Base-by-base conservation (phyloP, 2,888 invertebrate species). In the Drosophila setosimentum region DNA sequence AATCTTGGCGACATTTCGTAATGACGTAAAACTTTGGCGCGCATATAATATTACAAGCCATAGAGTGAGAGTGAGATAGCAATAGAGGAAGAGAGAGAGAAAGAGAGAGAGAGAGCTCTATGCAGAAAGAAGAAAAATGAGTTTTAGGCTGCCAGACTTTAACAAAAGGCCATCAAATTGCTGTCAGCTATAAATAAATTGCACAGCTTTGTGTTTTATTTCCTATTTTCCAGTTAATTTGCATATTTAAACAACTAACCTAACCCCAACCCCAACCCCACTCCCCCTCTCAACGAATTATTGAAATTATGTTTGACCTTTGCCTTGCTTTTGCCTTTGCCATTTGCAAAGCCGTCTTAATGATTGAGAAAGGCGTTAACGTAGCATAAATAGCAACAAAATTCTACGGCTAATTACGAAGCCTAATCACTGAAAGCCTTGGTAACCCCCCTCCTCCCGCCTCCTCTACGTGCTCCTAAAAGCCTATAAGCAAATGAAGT, bases 1-100 rank as follows among this genome's bases (percentile, higher is more conserved):
- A 85, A 88, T 88, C 85, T 85, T 88, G 87, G 81, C 79, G 85
- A 88, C 89, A 88, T 86, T 85, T 86, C 83, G 76, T 88, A 88
- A 83, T 85, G 83, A 87, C 88, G 62, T 51, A 30, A 29, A 51
- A 33, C 21, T 29, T 49, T 71, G 54, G 42, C 50, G 33, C 33
- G 42, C 70, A 66, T 71, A 76, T 73, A 67, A 45, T 48, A 68
- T 71, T 68, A 59, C 78, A 68, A 58, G 27, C 13, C 27, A 62
- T 13, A 29, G 21, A 24, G 16, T 5, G 21, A 11, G 45, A 45
- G 24, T 45, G 24, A 13, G 27, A 51, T 2, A 29, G 8, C 18
- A 32, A 40, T 24, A 40, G 10, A 33, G 42, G 1, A 7, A 48
- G 10, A 45, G 7, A 18, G n/a, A 2, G 42, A 4, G 2, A 51